Percentiles rank a stretch among this genome's conserved stretches.
Conservation (phyloP, 2,888 invertebrate species). For the Byasa hedistus region DNA sequence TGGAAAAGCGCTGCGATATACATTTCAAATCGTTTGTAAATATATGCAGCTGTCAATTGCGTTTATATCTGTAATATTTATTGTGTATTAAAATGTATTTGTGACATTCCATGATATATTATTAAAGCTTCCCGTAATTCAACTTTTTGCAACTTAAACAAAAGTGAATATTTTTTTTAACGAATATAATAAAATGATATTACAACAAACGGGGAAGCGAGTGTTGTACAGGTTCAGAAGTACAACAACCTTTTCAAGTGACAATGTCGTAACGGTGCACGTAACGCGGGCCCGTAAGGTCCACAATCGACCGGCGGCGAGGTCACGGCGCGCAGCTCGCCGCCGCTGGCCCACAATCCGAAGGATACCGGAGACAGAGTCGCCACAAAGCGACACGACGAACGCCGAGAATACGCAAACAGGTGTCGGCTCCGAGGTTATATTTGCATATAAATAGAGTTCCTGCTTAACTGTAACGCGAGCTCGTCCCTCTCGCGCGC, state of each 20-base stretch:
- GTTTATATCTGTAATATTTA: neutral
- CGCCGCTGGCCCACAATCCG: slow-evolving; percentile 56
- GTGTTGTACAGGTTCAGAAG: neutral
- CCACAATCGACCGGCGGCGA: slow-evolving; percentile 35
- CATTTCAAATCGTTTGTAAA: slow-evolving; percentile 1
- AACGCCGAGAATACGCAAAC: slow-evolving; percentile 78
- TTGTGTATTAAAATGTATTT: neutral
- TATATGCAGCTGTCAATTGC: slow-evolving; percentile 6
- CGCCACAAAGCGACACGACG: slow-evolving; percentile 68
- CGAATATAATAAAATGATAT: slow-evolving; percentile 7
- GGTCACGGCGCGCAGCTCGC: slow-evolving; percentile 33
- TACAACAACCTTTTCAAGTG: slow-evolving; percentile 9
- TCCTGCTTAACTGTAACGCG: slow-evolving; percentile 80
- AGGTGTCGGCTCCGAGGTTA: slow-evolving; percentile 79
- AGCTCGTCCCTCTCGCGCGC: slow-evolving; percentile 71
- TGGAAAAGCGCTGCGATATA: neutral
- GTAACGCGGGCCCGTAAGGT: slow-evolving; percentile 30
- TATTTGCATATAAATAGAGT: slow-evolving; percentile 81
- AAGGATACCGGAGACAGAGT: slow-evolving; percentile 71
- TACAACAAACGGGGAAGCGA: slow-evolving; percentile 9
- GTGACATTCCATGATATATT: neutral
- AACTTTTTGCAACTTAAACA: too few species aligned
- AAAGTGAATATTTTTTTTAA: too few species aligned
- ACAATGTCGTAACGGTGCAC: slow-evolving; percentile 6
- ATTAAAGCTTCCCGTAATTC: too few species aligned